Evolutionary conservation across 2,888 invertebrate genomes (phyloP), one percentile per base, ranked within the genome.

Genomic region (Miltochrista miniata): DNA sequence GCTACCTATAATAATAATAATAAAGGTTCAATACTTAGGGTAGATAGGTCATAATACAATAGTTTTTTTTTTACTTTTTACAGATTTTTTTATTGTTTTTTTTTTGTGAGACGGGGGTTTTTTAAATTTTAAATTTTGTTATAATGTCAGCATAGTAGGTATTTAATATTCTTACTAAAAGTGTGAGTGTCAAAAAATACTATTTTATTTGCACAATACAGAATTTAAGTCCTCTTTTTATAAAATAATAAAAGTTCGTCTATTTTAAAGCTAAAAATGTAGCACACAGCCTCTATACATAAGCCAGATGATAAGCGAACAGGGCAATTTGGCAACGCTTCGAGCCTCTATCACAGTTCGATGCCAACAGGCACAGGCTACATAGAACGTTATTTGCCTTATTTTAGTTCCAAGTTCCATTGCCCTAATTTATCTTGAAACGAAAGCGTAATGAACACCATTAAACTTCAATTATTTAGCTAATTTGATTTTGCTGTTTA

Each of bases 271-370:
- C 75, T 75, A 70, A 63, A 79, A 79, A 71, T 69, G 64, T 68
- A 60, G 59, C 59, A 65, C 62, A 64, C 37, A 24, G 48, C 36
- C 41, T 38, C 70, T 73, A 59, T 70, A 79, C 68, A 76, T 90
- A 85, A 88, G 84, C 86, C 81, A 77, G 77, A 83, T 84, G 88
- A 89, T 90, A 90, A 85, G 85, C 85, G 84, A 70, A 83, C 79
- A 68, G 74, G 83, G 84, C 85, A 83, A 90, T 90, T 90, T 90
- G 90, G 90, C 90, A 90, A 64, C 76, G 67, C 61, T 62, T 65
- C 74, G 59, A 64, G 74, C 58, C 78, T 83, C 80, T 78, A 82
- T 85, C 82, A 79, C 79, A 70, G 70, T 72, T 72, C 75, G 79
- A 80, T 87, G 89, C 89, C 90, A 88, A 83, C 80, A 81, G 75